phyloP scores from a whole-genome alignment of 2,888 invertebrate species.

The Leptopterna dolabrata region DNA sequence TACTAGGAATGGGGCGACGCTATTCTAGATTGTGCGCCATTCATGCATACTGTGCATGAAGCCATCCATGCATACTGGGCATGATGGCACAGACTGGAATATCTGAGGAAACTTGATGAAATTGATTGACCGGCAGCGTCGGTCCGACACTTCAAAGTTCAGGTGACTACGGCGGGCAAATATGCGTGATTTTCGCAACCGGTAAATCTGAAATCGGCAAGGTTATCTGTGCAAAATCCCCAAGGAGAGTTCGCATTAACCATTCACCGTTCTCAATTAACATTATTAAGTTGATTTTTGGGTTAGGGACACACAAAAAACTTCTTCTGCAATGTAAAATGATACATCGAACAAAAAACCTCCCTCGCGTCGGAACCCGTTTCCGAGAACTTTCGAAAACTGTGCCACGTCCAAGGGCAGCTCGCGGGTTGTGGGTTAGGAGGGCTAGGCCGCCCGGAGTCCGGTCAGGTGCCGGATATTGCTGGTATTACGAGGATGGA shows the following conservation, averaged over 20 bases:
- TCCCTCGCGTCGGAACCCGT: background rate
- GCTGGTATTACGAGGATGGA: too few relatives aligned
- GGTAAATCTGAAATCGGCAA: background rate
- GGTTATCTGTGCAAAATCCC: background rate
- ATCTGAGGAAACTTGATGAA: too few relatives aligned
- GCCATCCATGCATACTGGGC: too few relatives aligned
- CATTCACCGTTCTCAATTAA: background rate
- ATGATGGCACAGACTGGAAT: too few relatives aligned
- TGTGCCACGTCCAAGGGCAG: slow-evolving; percentile 3
- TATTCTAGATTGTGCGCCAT: too few relatives aligned
- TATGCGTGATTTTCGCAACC: background rate
- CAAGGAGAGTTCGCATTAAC: background rate
- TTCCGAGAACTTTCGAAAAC: background rate
- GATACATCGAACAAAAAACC: background rate
- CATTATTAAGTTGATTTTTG: background rate
- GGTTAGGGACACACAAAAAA: background rate
- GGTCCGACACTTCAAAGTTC: too few relatives aligned
- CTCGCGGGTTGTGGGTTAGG: background rate
- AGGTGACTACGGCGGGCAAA: too few relatives aligned
- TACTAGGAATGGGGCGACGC: too few relatives aligned
- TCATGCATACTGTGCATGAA: too few relatives aligned
- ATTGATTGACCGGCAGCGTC: too few relatives aligned
- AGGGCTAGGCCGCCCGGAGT: background rate
- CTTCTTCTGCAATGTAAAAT: background rate
- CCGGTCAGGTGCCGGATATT: background rate